phyloP scores from a whole-genome alignment of 2,888 invertebrate genomes.

The Orthonevra nobilis region DNA sequence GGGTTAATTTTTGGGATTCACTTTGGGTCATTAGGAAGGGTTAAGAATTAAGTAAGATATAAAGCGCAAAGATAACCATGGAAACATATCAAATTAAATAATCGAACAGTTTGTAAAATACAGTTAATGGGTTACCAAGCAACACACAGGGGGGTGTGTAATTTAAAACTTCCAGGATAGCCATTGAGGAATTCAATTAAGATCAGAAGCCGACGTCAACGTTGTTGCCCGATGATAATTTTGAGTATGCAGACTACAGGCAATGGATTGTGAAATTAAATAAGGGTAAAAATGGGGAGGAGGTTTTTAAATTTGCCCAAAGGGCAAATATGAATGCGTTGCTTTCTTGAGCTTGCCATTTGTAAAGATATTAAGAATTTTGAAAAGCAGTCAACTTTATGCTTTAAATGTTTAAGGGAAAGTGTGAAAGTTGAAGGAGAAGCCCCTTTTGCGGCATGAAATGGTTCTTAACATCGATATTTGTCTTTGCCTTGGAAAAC shows the following conservation, averaged over 20 bases:
- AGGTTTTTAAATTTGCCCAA: no score
- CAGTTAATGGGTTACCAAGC: constrained; percentile 16
- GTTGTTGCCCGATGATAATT: constrained; percentile 28
- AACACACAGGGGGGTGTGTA: constrained; percentile 4
- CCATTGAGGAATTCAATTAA: constrained; percentile 56
- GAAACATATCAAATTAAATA: constrained; percentile 57
- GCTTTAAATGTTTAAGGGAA: no score
- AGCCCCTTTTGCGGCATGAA: no score
- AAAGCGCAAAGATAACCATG: constrained; percentile 16
- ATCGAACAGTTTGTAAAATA: constrained; percentile 41
- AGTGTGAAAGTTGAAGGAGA: no score
- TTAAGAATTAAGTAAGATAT: constrained; percentile 41
- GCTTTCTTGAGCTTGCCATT: no score
- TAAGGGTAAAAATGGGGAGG: background rate
- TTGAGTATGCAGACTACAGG: constrained; percentile 6
- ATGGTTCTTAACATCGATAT: no score
- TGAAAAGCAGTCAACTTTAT: no score
- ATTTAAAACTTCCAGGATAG: constrained; percentile 26
- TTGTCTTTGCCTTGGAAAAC: no score
- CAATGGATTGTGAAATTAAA: constrained; percentile 49
- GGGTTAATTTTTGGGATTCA: constrained; percentile 63
- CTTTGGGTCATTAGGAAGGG: constrained; percentile 45
- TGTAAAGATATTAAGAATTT: no score
- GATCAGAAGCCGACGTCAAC: constrained; percentile 26
- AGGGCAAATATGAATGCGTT: background rate